A percentile compares a stretch with the other conserved stretches of the same genome.
Conservation (phyloP, 2,888 invertebrate species). For the Cynaeus angustus region DNA sequence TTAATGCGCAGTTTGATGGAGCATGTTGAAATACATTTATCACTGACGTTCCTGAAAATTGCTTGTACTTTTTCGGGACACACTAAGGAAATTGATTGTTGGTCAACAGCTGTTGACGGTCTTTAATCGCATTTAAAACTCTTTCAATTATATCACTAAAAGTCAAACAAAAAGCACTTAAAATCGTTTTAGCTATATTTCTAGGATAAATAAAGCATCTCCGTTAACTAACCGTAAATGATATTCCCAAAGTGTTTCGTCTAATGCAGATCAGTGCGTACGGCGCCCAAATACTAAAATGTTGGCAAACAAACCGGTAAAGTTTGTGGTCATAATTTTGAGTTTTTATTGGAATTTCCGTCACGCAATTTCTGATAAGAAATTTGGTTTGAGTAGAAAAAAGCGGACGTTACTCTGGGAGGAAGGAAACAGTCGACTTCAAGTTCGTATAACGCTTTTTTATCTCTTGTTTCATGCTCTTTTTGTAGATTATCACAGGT, state of each 20-base stretch:
- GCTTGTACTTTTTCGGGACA: constrained; percentile 7
- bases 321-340: neutral
- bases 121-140: constrained; percentile 31
- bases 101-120: constrained; percentile 21
- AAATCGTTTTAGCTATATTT: constrained; percentile 2
- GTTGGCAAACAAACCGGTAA: constrained; percentile 1
- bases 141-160: constrained; percentile 7
- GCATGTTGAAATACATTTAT: constrained; percentile 29
- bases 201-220: constrained; percentile 5
- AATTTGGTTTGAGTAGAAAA: neutral
- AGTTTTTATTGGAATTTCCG: neutral
- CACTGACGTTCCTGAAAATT: constrained; percentile 21
- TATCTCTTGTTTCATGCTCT: neutral
- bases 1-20: constrained; percentile 19
- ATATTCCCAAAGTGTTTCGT: neutral
- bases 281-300: neutral
- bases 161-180: constrained; percentile 27
- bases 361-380: neutral
- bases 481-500: constrained; percentile 77
- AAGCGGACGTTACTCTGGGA: constrained; percentile 29
- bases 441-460: constrained; percentile 16
- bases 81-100: constrained; percentile 17
- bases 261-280: neutral
- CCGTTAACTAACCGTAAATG: constrained; percentile 32
- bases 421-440: constrained; percentile 12